Evolutionary conservation across 2,888 invertebrate species (phyloP).

Genomic region (Dicranocentrus wangi): DNA sequence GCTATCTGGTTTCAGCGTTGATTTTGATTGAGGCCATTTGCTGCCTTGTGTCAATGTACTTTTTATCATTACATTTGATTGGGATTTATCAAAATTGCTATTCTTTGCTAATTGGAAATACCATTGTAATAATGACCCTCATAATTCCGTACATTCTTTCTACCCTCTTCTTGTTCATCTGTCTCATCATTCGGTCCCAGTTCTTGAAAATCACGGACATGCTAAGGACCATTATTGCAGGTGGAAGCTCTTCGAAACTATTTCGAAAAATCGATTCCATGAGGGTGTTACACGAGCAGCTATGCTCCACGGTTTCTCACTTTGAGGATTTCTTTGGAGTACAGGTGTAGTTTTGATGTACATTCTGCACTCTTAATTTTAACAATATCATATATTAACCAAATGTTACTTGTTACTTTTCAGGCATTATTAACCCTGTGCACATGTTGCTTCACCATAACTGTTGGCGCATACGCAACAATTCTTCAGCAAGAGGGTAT

Average conservation of each 20-base stretch:
- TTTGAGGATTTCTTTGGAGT: slow-evolving; percentile 71
- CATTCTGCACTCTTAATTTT: too few relatives aligned
- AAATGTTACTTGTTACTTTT: too few relatives aligned
- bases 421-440: slow-evolving; percentile 67
- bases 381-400: too few relatives aligned
- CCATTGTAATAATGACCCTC: slow-evolving; percentile 57
- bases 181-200: slow-evolving; percentile 68
- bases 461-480: slow-evolving; percentile 65
- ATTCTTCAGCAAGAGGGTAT: slow-evolving; percentile 69
- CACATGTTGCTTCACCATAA: slow-evolving; percentile 65
- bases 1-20: slow-evolving; percentile 54
- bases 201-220: slow-evolving; percentile 69
- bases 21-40: slow-evolving; percentile 54
- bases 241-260: slow-evolving; percentile 54
- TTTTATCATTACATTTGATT: slow-evolving; percentile 38
- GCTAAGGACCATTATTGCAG: slow-evolving; percentile 61
- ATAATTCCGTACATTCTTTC: slow-evolving; percentile 67
- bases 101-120: slow-evolving; percentile 54
- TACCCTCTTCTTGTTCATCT: slow-evolving; percentile 67
- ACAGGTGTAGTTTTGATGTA: too few relatives aligned
- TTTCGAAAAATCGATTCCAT: slow-evolving; percentile 68
- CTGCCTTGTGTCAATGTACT: slow-evolving; percentile 50
- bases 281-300: slow-evolving; percentile 68
- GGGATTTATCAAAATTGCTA: slow-evolving; percentile 55
- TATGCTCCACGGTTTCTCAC: slow-evolving; percentile 65